These are phyloP conservation scores for Synanthedon tipuliformis DNA, from an alignment of 2,888 invertebrate genomes.

Conservation along the genomic window DNA sequence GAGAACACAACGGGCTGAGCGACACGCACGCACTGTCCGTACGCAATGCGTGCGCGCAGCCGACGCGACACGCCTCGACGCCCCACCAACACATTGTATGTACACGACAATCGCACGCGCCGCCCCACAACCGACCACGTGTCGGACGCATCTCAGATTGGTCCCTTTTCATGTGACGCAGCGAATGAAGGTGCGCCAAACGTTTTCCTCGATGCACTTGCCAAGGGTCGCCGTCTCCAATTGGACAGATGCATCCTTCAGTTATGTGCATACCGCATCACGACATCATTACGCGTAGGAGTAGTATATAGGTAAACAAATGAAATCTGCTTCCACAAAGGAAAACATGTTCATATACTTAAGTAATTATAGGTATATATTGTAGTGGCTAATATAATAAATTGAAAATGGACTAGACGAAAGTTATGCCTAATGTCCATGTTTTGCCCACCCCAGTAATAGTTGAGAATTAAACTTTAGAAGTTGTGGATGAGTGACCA, in stretches of 20 bases:
- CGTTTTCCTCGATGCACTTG: slow-evolving; percentile 33
- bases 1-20: slow-evolving; percentile 23
- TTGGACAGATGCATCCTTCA: slow-evolving; percentile 23
- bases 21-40: slow-evolving; percentile 51
- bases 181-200: slow-evolving; percentile 40
- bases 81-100: slow-evolving; percentile 16
- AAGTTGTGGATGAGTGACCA: too few species aligned
- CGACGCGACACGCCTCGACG: slow-evolving; percentile 27
- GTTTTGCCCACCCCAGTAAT: too few species aligned
- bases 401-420: too few species aligned
- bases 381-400: too few species aligned
- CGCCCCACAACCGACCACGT: slow-evolving; percentile 34
- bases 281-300: too few species aligned
- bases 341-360: too few species aligned
- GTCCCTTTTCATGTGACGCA: slow-evolving; percentile 43
- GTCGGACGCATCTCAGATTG: slow-evolving; percentile 44
- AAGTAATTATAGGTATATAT: too few species aligned
- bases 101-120: slow-evolving; percentile 27
- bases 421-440: too few species aligned
- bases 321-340: too few species aligned
- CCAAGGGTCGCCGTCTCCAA: slow-evolving; percentile 30
- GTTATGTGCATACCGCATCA: background rate
- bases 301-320: too few species aligned
- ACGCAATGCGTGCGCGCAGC: slow-evolving; percentile 57
- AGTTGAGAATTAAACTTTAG: too few species aligned